Evolutionary conservation across 1,140 invertebrate species (phyloP), one percentile per base, ranked within the genome.

Genomic region (Pogonognathellus flavescens): DNA sequence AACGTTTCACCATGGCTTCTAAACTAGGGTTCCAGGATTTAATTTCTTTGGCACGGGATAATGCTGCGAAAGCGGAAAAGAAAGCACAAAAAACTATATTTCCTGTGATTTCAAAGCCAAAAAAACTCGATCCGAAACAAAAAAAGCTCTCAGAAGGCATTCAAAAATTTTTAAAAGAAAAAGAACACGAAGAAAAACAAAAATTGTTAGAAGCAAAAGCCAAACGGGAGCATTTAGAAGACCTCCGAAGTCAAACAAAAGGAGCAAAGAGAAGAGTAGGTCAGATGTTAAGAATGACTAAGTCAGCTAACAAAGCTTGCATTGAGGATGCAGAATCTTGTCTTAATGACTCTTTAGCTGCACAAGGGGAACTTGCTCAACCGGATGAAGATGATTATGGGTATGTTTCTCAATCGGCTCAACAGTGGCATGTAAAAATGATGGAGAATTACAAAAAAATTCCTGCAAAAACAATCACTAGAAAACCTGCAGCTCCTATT

Each of bases 311-410:
- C 90, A 96, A 97, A 90, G 94, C 95, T 9, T 95, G 95, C 5
- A 91, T 97, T 83, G 94, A 94, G 81, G 96, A 97, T 93, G 95
- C 95, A 14, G 91, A 95, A 82, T 94, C 96, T 89, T 93, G 93
- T 90, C 92, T 94, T 50, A 94, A 95, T 88, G 96, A 95, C 80
- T 94, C 94, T 60, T 81, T 81, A 16, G 53, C 50, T 25, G 80
- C 10, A 20, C 50, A 81, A 86, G 62, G n/a, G 16, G 22, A 84
- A 41, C 20, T n/a, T n/a, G n/a, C 13, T 80, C 95, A 96, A 89
- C 95, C 95, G 0, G 96, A 97, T 89, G 95, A 96, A 90, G 96
- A 97, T 92, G 96, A 97, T 90, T 97, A 97, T 90, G 95, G 96
- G 7, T 97, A 96, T 90, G 95, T 95, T 16, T 97, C 96, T 0